Conservation (phyloP, 2,888 invertebrate genomes). For the Coelopa pilipes region DNA sequence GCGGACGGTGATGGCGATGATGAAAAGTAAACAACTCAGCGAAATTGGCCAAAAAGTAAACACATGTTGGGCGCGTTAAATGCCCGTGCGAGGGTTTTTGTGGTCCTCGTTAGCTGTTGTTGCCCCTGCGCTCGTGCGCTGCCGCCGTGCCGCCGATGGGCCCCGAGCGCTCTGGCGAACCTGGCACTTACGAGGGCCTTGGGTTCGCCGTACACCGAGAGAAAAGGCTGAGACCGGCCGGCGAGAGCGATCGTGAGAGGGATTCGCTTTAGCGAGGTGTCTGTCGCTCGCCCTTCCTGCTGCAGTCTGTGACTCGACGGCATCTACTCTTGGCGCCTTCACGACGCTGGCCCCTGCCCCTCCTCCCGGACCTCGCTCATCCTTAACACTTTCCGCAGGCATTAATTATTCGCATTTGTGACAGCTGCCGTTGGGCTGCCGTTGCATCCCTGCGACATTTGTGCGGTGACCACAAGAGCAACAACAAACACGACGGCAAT, state of each 20-base stretch:
- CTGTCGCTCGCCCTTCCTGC: too few relatives aligned
- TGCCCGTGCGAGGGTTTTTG: conserved; percentile 51
- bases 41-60: conserved; percentile 42
- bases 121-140: neutral
- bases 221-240: too few relatives aligned
- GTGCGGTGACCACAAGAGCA: conserved; percentile 26
- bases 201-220: neutral
- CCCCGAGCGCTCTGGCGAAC: conserved; percentile 10
- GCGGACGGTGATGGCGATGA: conserved; percentile 25
- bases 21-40: conserved; percentile 34
- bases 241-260: too few relatives aligned
- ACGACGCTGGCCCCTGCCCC: neutral
- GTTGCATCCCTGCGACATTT: conserved; percentile 32
- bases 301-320: neutral
- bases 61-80: conserved; percentile 61
- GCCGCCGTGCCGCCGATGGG: too few relatives aligned
- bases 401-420: conserved; percentile 28
- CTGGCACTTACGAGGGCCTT: neutral
- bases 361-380: neutral
- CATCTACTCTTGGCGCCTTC: neutral
- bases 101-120: neutral
- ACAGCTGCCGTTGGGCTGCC: conserved; percentile 27
- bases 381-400: conserved; percentile 29
- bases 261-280: too few relatives aligned
- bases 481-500: neutral